Evolutionary conservation across 2,113 vertebrate species (phyloP), one percentile per base, ranked within the genome.

Genomic region (Penelope pileata): DNA sequence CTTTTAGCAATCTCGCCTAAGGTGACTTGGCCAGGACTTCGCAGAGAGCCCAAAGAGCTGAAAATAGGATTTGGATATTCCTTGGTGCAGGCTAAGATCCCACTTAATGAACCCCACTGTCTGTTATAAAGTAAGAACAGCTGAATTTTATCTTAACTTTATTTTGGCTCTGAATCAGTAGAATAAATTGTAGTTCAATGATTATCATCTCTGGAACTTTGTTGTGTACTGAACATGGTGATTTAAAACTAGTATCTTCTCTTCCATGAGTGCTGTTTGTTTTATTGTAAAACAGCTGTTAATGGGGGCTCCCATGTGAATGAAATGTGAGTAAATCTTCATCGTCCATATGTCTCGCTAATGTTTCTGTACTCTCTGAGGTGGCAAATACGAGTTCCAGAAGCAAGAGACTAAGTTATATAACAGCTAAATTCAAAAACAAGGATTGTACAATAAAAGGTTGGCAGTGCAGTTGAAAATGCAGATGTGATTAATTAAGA

Each of bases 401-500:
- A 42, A 81, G 38, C 15, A 89, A 76, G 48, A 86, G 74, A 82
- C 9, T 27, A 53, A 75, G 40, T 69, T 86, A 76, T 73, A 95
- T 92, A 78, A 85, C 69, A 60, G 48, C 40, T 93, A 68, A 92
- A 10, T 16, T 92, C 40, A 60, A 0, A 56, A 60, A 54, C 76
- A 64, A 58, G 27, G 42, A 11, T 63, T 83, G n/a, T 70, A n/a
- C 82, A 86, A 67, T 47, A 14, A 69, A 83, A 92, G 59, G 88
- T 4, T 94, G 77, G 81, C 72, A 60, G 26, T 77, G 24, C 64
- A 91, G 22, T 47, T 85, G 73, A 92, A 94, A 88, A 69, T 59
- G 43, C 51, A 95, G 34, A 56, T 91, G 9, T 80, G 53, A 59
- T 90, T 93, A 91, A 85, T 81, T 68, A 78, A 83, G 80, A 81